Percentiles rank a stretch among this genome's conserved stretches.
Conservation (phyloP, 2,797 vertebrate species). For the Typhlichthys subterraneus region DNA sequence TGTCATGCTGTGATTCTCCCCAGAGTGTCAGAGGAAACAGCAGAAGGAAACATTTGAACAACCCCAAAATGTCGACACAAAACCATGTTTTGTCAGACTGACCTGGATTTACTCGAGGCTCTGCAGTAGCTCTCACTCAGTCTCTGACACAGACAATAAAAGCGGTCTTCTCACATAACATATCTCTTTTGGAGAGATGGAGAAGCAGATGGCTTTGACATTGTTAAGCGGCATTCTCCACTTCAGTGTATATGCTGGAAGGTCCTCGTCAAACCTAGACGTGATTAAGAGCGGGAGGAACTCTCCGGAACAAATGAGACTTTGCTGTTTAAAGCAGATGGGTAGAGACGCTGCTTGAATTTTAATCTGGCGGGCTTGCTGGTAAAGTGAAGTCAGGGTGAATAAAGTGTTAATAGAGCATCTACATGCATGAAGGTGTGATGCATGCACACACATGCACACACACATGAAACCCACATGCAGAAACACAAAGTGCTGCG, state of each 20-base stretch:
- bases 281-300: slow-evolving; percentile 54
- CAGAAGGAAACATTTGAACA: slow-evolving; percentile 71
- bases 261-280: slow-evolving; percentile 49
- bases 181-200: slow-evolving; percentile 60
- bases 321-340: slow-evolving; percentile 45
- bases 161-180: slow-evolving; percentile 54
- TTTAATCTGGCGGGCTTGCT: slow-evolving; percentile 30
- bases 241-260: slow-evolving; percentile 50
- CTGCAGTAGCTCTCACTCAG: slow-evolving; percentile 56
- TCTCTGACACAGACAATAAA: slow-evolving; percentile 43
- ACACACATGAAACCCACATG: slow-evolving; percentile 8
- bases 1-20: slow-evolving; percentile 68
- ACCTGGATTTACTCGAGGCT: slow-evolving; percentile 71
- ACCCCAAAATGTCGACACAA: slow-evolving; percentile 70
- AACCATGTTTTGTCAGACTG: slow-evolving; percentile 74
- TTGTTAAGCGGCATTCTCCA: slow-evolving; percentile 47
- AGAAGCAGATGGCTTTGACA: slow-evolving; percentile 58
- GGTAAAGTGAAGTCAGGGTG: slow-evolving; percentile 25
- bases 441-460: background rate
- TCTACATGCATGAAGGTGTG: slow-evolving; percentile 10
- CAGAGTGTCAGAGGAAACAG: slow-evolving; percentile 67
- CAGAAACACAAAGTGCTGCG: slow-evolving; percentile 27
- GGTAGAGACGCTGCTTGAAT: slow-evolving; percentile 49
- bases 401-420: slow-evolving; percentile 20
- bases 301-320: slow-evolving; percentile 38